Conservation (phyloP, 2,888 invertebrate genomes). For the Macropis europaea region DNA sequence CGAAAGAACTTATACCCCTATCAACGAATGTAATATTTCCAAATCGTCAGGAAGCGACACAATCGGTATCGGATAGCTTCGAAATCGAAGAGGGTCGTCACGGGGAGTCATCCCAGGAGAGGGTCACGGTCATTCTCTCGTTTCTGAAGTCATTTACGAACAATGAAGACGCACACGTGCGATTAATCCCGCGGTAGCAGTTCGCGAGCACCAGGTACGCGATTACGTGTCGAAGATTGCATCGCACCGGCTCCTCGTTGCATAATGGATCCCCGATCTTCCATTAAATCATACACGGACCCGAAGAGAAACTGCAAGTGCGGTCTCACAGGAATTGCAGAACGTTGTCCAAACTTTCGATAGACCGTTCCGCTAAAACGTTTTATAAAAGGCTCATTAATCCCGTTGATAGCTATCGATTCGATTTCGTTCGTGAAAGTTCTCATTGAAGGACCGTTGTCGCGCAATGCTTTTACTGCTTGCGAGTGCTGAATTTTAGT, state of each 20-base stretch:
- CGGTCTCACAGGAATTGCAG: conserved; percentile 29
- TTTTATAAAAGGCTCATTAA: conserved; percentile 30
- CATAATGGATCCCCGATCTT: conserved; percentile 37
- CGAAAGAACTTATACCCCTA: no score
- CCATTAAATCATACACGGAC: conserved; percentile 38
- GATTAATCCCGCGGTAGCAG: conserved; percentile 34
- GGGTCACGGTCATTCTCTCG: conserved; percentile 24
- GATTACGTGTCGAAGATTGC: conserved; percentile 46
- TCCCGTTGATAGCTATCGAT: conserved; percentile 14
- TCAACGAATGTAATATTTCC: no score
- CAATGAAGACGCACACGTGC: conserved; percentile 11
- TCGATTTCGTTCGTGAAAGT: not conserved
- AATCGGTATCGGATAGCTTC: not conserved
- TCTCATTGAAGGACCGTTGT: not conserved
- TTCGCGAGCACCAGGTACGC: conserved; percentile 7
- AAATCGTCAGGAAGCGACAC: no score
- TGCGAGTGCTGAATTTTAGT: no score
- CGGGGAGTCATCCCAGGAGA: not conserved
- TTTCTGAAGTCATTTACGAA: conserved; percentile 4
- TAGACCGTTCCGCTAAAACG: not conserved
- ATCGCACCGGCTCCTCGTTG: conserved; percentile 34
- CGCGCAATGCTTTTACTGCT: no score
- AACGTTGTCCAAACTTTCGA: conserved; percentile 19
- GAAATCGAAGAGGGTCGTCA: not conserved
- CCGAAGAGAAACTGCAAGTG: conserved; percentile 28